phyloP scores from a whole-genome alignment of 2,797 vertebrate species.

The Coregonus sp. region DNA sequence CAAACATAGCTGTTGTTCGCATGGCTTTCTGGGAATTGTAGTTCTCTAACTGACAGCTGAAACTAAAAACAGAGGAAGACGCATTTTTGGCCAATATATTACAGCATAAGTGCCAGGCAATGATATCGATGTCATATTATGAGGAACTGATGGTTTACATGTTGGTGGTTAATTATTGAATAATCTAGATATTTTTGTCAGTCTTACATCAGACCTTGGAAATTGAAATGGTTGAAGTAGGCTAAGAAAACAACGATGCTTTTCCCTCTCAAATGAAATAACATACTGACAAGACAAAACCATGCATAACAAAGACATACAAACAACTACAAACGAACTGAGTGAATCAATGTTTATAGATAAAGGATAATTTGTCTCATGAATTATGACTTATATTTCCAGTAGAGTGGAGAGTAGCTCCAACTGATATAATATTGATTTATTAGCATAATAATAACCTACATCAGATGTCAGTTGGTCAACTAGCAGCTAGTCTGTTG shows the following conservation, averaged over 20 bases:
- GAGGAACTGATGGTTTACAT: not conserved
- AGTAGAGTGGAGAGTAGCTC: not conserved
- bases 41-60: not conserved
- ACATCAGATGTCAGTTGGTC: too few species aligned
- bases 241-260: not conserved
- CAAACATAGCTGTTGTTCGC: conserved; percentile 36
- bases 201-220: not conserved
- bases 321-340: not conserved
- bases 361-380: not conserved
- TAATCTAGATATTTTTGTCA: not conserved
- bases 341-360: not conserved
- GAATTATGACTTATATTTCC: not conserved
- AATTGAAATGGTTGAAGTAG: not conserved
- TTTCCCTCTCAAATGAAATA: not conserved
- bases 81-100: too few species aligned
- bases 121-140: too few species aligned
- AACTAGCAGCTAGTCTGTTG: too few species aligned
- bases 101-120: too few species aligned
- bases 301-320: not conserved
- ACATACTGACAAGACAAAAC: not conserved
- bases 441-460: too few species aligned
- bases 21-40: conserved; percentile 48
- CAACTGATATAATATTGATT: not conserved
- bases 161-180: not conserved
- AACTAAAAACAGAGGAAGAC: too few species aligned